Conservation (phyloP, 1,140 invertebrate species). For the Scaptomyza pallida region DNA sequence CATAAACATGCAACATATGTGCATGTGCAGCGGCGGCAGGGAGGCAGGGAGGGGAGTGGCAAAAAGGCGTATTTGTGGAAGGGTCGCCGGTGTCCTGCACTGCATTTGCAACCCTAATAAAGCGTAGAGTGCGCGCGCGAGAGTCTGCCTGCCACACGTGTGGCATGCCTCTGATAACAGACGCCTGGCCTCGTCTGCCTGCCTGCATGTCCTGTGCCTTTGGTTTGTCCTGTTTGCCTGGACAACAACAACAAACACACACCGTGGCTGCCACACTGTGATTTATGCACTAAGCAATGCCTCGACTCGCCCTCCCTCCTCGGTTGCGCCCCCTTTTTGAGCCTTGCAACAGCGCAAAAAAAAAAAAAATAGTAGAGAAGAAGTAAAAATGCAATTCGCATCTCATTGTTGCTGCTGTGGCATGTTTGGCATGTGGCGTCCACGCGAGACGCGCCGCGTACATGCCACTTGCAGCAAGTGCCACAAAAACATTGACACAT, state of each 20-base stretch:
- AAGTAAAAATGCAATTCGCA: constrained; percentile 35
- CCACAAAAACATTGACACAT: constrained; percentile 48
- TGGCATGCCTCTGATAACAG: constrained; percentile 66
- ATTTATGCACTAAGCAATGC: constrained; percentile 76
- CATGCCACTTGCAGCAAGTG: constrained; percentile 53
- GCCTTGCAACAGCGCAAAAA: no score
- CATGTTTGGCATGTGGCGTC: constrained; percentile 50
- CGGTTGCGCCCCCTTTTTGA: neutral
- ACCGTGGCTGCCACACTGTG: constrained; percentile 42
- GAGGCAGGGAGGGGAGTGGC: neutral
- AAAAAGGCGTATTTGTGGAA: constrained; percentile 8
- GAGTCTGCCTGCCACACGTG: constrained; percentile 64
- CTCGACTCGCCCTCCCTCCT: constrained; percentile 17
- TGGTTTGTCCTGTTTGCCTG: constrained; percentile 21
- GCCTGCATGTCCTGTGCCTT: neutral
- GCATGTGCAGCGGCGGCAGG: constrained; percentile 9
- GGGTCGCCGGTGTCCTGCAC: constrained; percentile 35
- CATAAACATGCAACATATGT: constrained; percentile 82
- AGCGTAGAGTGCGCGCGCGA: constrained; percentile 47
- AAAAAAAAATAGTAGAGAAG: constrained; percentile 3
- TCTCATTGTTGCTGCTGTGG: constrained; percentile 34
- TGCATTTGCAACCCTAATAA: constrained; percentile 79
- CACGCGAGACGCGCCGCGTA: constrained; percentile 33
- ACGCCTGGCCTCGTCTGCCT: constrained; percentile 10
- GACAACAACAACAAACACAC: neutral